Conservation (phyloP, 1,140 invertebrate species). For the Papilio glaucus region DNA sequence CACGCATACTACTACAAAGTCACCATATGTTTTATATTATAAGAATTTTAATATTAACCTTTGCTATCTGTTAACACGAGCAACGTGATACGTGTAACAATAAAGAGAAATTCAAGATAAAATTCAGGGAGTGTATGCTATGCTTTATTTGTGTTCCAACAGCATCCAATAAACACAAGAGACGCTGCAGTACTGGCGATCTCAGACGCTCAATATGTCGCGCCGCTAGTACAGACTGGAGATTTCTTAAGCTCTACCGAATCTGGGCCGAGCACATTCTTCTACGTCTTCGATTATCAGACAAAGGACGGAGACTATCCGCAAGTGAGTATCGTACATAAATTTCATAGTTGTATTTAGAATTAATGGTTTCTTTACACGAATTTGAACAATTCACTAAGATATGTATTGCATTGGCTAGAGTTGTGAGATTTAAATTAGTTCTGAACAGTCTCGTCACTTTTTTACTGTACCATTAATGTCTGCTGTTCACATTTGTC, state of each 20-base stretch:
- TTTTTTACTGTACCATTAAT: too few relatives aligned
- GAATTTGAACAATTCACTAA: neutral
- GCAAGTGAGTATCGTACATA: slow-evolving; percentile 83
- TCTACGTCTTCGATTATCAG: slow-evolving; percentile 97
- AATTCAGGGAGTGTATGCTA: neutral
- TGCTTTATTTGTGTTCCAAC: slow-evolving; percentile 51
- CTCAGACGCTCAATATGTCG: slow-evolving; percentile 95
- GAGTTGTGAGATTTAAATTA: too few relatives aligned
- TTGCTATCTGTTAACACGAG: slow-evolving; percentile 1
- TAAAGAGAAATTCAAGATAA: slow-evolving; percentile 19
- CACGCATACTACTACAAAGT: neutral
- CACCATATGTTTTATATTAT: neutral
- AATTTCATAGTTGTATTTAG: neutral
- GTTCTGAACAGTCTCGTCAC: too few relatives aligned
- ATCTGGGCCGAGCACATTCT: slow-evolving; percentile 89
- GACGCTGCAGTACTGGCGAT: slow-evolving; percentile 96
- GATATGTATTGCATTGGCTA: neutral
- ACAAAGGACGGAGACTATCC: slow-evolving; percentile 95
- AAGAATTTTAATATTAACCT: slow-evolving; percentile 1
- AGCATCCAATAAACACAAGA: slow-evolving; percentile 95
- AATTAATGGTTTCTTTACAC: neutral
- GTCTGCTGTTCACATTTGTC: too few relatives aligned
- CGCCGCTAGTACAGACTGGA: slow-evolving; percentile 92
- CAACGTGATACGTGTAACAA: neutral
- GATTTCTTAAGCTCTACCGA: slow-evolving; percentile 87